Percentiles rank a stretch among this genome's conserved stretches.
Conservation (phyloP, 2,113 vertebrate species). For the Toxotes chatareus region DNA sequence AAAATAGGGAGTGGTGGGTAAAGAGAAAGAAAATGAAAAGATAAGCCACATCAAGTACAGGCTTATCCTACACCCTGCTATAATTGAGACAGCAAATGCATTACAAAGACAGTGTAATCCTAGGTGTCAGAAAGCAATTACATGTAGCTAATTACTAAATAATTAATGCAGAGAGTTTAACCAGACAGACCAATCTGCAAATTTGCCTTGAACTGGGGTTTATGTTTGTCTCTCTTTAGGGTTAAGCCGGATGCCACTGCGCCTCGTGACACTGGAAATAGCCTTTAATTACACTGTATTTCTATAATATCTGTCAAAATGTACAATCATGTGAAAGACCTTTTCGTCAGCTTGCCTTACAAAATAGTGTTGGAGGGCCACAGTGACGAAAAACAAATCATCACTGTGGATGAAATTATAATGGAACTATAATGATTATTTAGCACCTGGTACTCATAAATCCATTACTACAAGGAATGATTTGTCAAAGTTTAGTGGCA, state of each 20-base stretch:
- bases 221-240: slow-evolving; percentile 53
- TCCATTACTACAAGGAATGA: neutral
- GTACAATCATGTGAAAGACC: slow-evolving; percentile 2
- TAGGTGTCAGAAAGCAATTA: slow-evolving; percentile 77
- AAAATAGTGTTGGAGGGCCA: neutral
- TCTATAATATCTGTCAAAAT: slow-evolving; percentile 53
- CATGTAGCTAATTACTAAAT: slow-evolving; percentile 77
- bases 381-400: neutral
- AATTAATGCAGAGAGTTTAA: slow-evolving; percentile 72
- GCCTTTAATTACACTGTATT: slow-evolving; percentile 46
- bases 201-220: slow-evolving; percentile 51
- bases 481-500: neutral
- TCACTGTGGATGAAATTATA: neutral
- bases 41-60: slow-evolving; percentile 61
- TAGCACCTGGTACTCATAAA: slow-evolving; percentile 11
- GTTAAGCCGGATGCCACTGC: slow-evolving; percentile 49
- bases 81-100: slow-evolving; percentile 68
- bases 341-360: slow-evolving; percentile 17
- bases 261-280: slow-evolving; percentile 31
- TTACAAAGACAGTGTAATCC: slow-evolving; percentile 75
- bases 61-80: slow-evolving; percentile 61
- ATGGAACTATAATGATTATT: slow-evolving; percentile 6
- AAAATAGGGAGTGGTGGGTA: neutral
- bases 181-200: slow-evolving; percentile 57
- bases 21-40: slow-evolving; percentile 57